Evolutionary conservation across 2,888 invertebrate genomes (phyloP).

Genomic region (Rhagonycha fulva): DNA sequence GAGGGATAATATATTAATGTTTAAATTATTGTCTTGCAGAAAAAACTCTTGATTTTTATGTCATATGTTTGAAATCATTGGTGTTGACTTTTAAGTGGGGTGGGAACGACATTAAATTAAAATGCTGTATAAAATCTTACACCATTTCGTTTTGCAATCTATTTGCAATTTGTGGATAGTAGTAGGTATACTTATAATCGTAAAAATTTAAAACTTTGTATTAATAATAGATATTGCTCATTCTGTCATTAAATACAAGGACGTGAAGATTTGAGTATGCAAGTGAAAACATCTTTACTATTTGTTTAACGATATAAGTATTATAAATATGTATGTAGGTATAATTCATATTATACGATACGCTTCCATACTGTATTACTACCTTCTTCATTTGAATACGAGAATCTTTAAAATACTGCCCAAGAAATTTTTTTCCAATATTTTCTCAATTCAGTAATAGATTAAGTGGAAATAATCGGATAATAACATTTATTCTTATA

Average conservation of each 20-base stretch:
- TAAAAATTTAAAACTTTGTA: background rate
- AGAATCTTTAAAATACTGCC: background rate
- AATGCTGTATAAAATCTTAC: slow-evolving; percentile 32
- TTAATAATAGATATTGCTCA: slow-evolving; percentile 32
- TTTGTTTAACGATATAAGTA: background rate
- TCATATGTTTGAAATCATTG: slow-evolving; percentile 51
- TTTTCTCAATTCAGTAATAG: no score
- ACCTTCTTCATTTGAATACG: background rate
- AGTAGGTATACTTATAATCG: background rate
- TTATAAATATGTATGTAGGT: no score
- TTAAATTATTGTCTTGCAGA: slow-evolving; percentile 53
- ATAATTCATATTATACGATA: background rate
- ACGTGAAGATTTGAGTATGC: background rate
- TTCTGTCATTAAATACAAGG: background rate
- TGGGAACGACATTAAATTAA: slow-evolving; percentile 43
- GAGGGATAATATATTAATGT: slow-evolving; percentile 54
- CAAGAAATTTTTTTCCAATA: background rate
- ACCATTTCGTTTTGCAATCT: slow-evolving; percentile 12
- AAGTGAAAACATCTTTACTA: background rate
- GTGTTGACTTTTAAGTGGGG: slow-evolving; percentile 39
- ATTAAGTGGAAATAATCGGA: no score
- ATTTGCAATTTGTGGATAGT: background rate
- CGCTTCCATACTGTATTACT: background rate
- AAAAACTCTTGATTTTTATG: slow-evolving; percentile 49
- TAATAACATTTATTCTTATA: no score